These are phyloP conservation scores for Pagrus major DNA, from an alignment of 2,113 vertebrate species.

Conservation along the genomic window DNA sequence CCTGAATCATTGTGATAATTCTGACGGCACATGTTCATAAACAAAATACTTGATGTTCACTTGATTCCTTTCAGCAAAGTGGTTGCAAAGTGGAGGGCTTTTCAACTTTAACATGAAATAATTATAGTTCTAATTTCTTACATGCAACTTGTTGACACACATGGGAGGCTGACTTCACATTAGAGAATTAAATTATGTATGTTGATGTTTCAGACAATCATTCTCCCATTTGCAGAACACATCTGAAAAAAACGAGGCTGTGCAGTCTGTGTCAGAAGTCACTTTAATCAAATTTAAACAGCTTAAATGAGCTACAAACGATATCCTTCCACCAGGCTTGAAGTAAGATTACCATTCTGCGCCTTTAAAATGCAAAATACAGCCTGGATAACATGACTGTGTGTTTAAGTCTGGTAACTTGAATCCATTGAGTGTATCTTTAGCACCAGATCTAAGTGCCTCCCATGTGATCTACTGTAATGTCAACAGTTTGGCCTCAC, in stretches of 20 bases:
- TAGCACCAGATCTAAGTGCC: constrained; percentile 25
- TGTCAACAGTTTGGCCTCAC: constrained; percentile 16
- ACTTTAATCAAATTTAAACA: neutral
- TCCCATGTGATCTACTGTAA: constrained; percentile 12
- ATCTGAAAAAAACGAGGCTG: neutral
- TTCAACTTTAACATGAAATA: constrained; percentile 30
- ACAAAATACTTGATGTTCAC: neutral
- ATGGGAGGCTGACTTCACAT: constrained; percentile 21
- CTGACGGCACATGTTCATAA: neutral
- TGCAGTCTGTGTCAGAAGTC: neutral
- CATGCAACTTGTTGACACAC: neutral
- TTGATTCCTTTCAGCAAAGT: neutral
- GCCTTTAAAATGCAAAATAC: neutral
- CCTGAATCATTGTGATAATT: neutral
- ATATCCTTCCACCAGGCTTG: neutral
- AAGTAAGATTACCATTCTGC: neutral
- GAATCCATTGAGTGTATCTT: constrained; percentile 1
- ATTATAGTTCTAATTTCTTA: neutral
- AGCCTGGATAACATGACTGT: neutral
- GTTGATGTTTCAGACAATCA: neutral
- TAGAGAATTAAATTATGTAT: neutral
- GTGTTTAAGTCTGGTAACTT: neutral
- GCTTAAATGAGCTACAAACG: neutral
- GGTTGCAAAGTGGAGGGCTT: constrained; percentile 8
- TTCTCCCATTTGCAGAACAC: neutral